Evolutionary conservation across 2,888 invertebrate species (phyloP), one percentile per base, ranked within the genome.

Genomic region (Troides helena): DNA sequence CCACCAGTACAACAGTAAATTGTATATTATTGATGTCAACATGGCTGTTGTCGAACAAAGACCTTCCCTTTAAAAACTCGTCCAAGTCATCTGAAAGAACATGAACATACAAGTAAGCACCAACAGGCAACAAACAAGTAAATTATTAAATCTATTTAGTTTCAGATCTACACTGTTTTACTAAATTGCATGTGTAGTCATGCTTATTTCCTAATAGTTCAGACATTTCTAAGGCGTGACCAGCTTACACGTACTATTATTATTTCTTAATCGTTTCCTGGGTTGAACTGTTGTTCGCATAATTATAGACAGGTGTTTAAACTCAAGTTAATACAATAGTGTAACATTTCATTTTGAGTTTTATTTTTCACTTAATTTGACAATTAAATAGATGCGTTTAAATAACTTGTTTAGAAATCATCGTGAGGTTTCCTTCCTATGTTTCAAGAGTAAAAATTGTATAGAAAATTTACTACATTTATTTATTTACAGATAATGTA

Each of bases 141-240:
- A 21, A 21, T 8, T 21, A 30, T 30, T 30, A 30, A 30, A 30
- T 30, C 30, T 30, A 3, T 30, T 30, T 30, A 30, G 30, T 2
- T 30, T 30, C 3, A 39, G 10, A 39, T 39, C 39, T 39, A 10
- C 39, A 53, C 23, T 53, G 5, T 43, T 57, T 57, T 10, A 65
- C 10, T 10, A 39, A 39, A 66, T n/a, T 25, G 21, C 17, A 36
- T 39, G 23, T 23, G 30, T 64, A 64, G 18, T 25, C 25, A 36
- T 56, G 30, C 14, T 36, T 64, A 64, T 64, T 64, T 58, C 62
- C 46, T 58, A 67, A 62, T 58, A 68, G 59, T 64, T 64, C 36
- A 58, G 63, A 50, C 36, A 63, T 57, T 68, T 2, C 21, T 50
- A 65, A 69, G 69, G 65, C 61, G 61, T 61, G 69, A 64, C 68